These are phyloP conservation scores for Drosophila tani DNA, from an alignment of 1,140 invertebrate genomes.

Conservation along the genomic window DNA sequence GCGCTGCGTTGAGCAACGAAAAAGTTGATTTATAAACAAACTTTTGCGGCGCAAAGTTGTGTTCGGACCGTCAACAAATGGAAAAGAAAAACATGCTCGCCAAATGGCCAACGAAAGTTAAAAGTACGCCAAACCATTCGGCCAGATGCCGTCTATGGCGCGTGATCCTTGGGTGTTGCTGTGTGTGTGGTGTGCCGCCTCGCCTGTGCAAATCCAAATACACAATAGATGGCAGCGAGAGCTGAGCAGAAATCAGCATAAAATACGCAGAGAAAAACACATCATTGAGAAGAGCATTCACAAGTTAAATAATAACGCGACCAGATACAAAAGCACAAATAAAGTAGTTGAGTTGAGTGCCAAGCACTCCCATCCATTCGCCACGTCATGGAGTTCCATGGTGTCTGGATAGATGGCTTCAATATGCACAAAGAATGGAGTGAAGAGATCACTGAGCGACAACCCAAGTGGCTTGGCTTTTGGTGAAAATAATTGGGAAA, in stretches of 20 bases:
- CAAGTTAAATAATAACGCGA: constrained; percentile 60
- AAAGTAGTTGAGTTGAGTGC: constrained; percentile 51
- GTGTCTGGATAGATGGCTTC: constrained; percentile 40
- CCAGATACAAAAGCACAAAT: constrained; percentile 58
- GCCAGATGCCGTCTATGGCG: constrained; percentile 25
- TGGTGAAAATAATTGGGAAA: background rate
- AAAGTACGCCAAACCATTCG: constrained; percentile 46
- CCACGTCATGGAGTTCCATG: constrained; percentile 15
- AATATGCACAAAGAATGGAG: constrained; percentile 28
- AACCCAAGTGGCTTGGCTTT: background rate
- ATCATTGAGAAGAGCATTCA: constrained; percentile 53
- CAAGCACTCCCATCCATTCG: constrained; percentile 26
- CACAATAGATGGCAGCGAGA: constrained; percentile 42
- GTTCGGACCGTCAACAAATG: constrained; percentile 69
- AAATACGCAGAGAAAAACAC: constrained; percentile 51
- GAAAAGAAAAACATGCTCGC: constrained; percentile 54
- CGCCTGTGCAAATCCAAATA: constrained; percentile 25
- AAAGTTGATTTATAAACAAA: constrained; percentile 81
- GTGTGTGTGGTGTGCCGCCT: background rate
- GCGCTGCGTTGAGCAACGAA: constrained; percentile 23
- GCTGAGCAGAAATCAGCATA: constrained; percentile 48
- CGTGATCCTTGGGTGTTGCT: constrained; percentile 25
- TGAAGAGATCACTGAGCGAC: constrained; percentile 5
- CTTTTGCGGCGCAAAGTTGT: constrained; percentile 70
- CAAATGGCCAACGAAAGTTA: constrained; percentile 74